A percentile compares a stretch with the other conserved stretches of the same genome.
Conservation (phyloP, 2,797 vertebrate species). For the Sylvilagus floridanus region DNA sequence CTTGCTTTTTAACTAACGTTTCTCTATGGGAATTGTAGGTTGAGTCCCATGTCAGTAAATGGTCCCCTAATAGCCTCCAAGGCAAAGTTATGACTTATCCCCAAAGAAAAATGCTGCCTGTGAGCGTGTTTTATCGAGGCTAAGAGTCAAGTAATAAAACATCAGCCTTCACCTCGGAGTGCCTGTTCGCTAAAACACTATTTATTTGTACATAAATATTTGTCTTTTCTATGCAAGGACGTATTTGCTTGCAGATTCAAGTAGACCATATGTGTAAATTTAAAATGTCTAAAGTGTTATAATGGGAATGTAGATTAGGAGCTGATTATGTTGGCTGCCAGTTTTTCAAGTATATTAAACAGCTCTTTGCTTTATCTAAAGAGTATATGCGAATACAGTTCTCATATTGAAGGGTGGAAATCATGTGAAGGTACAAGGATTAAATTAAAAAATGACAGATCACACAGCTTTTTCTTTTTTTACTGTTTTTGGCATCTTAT, state of each 20-base stretch:
- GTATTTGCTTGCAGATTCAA: background rate
- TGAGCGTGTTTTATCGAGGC: conserved; percentile 73
- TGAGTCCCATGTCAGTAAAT: conserved; percentile 49
- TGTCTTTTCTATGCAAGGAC: conserved; percentile 73
- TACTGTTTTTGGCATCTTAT: background rate
- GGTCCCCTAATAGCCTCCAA: conserved; percentile 68
- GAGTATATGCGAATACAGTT: conserved; percentile 75
- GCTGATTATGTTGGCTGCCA: conserved; percentile 77
- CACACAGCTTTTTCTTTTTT: background rate
- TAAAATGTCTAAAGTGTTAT: conserved; percentile 72
- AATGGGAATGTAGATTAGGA: conserved; percentile 79
- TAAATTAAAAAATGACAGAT: conserved; percentile 55
- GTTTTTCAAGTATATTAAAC: conserved; percentile 82
- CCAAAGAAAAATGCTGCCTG: conserved; percentile 71
- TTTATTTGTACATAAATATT: conserved; percentile 80
- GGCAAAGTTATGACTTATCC: conserved; percentile 79
- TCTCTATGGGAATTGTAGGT: conserved; percentile 74
- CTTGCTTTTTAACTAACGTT: conserved; percentile 75
- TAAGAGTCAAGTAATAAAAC: conserved; percentile 80
- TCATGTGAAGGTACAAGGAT: background rate
- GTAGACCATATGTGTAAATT: conserved; percentile 61
- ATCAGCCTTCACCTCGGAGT: conserved; percentile 71
- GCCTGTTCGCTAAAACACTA: conserved; percentile 71
- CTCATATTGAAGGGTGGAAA: conserved; percentile 76
- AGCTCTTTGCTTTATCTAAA: conserved; percentile 81